A percentile compares a stretch with the other conserved stretches of the same genome.
phyloP scores from a whole-genome alignment of 1,140 invertebrate genomes.

The Drosophila eugracilis region DNA sequence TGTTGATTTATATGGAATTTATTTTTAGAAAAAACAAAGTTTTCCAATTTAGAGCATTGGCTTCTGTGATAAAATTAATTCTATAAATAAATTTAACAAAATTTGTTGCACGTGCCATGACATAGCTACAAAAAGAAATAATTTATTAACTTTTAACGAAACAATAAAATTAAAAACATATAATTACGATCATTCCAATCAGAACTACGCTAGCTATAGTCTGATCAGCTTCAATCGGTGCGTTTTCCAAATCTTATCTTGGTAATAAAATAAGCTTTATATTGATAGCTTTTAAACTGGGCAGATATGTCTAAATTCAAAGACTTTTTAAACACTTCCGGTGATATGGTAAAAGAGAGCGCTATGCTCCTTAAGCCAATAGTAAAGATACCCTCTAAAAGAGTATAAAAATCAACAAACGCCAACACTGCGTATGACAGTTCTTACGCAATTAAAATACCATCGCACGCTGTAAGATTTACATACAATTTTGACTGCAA shows the following conservation, averaged over 20 bases:
- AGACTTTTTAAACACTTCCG: not conserved
- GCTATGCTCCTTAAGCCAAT: no score
- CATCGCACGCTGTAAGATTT: constrained; percentile 48
- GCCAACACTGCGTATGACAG: constrained; percentile 38
- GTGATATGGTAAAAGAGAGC: no score
- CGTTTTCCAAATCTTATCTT: not conserved
- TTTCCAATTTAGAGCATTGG: no score
- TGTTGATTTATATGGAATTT: not conserved
- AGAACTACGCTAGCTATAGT: not conserved
- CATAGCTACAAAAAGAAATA: no score
- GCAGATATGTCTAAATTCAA: not conserved
- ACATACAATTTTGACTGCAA: constrained; percentile 64
- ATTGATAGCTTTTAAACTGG: not conserved
- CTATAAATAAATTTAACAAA: no score
- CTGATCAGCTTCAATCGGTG: not conserved
- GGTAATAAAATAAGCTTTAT: not conserved
- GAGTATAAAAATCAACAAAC: constrained; percentile 8
- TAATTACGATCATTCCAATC: not conserved
- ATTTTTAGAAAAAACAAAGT: not conserved
- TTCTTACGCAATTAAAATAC: constrained; percentile 68
- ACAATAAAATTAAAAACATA: not conserved
- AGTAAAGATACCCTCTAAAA: not conserved
- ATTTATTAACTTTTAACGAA: no score
- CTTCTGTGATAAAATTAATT: no score
- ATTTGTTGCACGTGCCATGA: no score